These are phyloP conservation scores for Sicus ferrugineus DNA, from an alignment of 2,888 invertebrate genomes.

Conservation along the genomic window DNA sequence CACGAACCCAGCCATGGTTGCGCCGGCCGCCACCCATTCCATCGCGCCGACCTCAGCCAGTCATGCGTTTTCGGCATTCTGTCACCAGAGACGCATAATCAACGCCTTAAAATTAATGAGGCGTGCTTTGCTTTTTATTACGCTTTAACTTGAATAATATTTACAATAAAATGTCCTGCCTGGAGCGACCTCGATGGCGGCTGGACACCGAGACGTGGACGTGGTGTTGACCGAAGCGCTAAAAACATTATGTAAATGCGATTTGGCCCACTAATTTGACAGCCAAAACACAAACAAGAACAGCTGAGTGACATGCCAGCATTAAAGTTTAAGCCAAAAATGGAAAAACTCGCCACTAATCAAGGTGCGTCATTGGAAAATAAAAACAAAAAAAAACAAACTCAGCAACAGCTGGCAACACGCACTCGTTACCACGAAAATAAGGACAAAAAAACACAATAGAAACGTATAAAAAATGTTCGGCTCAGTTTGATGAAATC, in stretches of 20 bases:
- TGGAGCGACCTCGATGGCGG: background rate
- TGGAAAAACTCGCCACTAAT: background rate
- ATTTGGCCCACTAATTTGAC: conserved; percentile 43
- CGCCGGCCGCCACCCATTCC: no score
- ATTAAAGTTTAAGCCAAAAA: conserved; percentile 27
- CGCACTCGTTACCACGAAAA: conserved; percentile 25
- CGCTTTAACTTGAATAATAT: conserved; percentile 64
- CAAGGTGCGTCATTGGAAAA: conserved; percentile 12
- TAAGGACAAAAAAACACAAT: conserved; percentile 25
- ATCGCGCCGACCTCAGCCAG: background rate
- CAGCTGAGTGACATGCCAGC: conserved; percentile 2
- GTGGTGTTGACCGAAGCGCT: conserved; percentile 47
- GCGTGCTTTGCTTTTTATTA: conserved; percentile 64
- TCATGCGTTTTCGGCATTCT: background rate
- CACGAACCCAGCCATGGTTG: no score
- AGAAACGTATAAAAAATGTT: conserved; percentile 4
- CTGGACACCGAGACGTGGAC: conserved; percentile 2
- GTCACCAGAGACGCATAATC: conserved; percentile 41
- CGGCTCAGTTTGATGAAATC: background rate
- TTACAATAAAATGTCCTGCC: conserved; percentile 31
- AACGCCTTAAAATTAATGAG: conserved; percentile 62
- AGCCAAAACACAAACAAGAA: conserved; percentile 4
- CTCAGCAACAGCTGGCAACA: conserved; percentile 16
- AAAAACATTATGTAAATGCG: conserved; percentile 64
- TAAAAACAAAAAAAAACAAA: conserved; percentile 18